Base-by-base conservation (phyloP, 2,888 invertebrate genomes). In the Odontomyia ornata region DNA sequence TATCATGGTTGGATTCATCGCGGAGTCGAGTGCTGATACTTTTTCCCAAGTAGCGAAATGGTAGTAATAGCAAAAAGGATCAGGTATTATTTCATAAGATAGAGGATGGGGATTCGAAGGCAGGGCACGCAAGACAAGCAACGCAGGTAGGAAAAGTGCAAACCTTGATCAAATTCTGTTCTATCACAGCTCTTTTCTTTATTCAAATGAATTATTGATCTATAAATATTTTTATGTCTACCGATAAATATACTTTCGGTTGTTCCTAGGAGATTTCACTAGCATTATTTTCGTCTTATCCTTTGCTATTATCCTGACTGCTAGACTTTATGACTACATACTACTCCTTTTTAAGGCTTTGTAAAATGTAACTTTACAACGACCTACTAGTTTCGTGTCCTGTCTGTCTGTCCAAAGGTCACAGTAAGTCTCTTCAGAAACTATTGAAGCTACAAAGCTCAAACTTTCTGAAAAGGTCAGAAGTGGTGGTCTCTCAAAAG, bases 151-250 rank as follows among this genome's bases (percentile, higher is more conserved):
- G 23, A 60, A 60, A 21, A 60, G 36, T 65, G 21, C 13, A n/a
- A 28, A 65, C 7, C 65, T 23, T 27, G 1, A 18, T 27, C 71
- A 28, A 28, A 60, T 25, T 18, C 25, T 9, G 28, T 75, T 25
- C 64, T 75, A 64, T 47, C 75, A 47, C 47, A 56, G 56, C 21
- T 62, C 43, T 30, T 75, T 75, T 69, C 47, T 77, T 77, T 77
- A 77, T 77, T 77, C 60, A 77, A 77, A 77, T 77, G 77, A 77
- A 77, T 77, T 77, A 77, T 77, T 64, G 76, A 71, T 69, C 76
- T 72, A 71, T 76, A 76, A 76, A 76, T 71, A 77, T 77, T 77
- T 77, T 77, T 77, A 76, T 69, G 76, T 76, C 69, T 69, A 28
- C 69, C 76, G 69, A 69, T 76, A 76, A 76, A 76, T 43, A 21